phyloP scores from a whole-genome alignment of 2,113 vertebrate species.

The Climacteris rufus region DNA sequence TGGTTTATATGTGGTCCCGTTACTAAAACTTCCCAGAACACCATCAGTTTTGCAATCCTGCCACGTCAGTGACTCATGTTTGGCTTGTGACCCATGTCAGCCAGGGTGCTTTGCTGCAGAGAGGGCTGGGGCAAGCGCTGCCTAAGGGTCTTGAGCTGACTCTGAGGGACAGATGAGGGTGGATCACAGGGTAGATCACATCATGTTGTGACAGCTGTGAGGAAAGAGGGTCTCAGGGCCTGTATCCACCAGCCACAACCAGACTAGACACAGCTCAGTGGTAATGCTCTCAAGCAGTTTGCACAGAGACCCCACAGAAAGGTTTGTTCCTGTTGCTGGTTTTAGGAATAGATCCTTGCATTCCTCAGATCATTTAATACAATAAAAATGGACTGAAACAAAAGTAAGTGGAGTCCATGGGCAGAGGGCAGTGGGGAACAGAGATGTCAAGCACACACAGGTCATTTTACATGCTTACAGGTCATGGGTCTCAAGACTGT shows the following conservation, averaged over 20 bases:
- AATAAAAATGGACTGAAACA: background rate
- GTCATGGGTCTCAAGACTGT: background rate
- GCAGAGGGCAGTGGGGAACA: background rate
- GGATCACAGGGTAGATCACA: background rate
- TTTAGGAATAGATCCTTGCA: background rate
- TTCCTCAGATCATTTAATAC: background rate
- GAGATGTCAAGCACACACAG: background rate
- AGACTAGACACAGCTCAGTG: background rate
- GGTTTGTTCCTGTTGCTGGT: background rate
- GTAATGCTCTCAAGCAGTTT: background rate
- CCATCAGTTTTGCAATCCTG: background rate
- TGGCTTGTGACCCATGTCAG: background rate
- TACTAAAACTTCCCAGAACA: background rate
- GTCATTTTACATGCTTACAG: background rate
- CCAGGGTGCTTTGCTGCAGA: background rate
- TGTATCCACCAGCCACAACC: background rate
- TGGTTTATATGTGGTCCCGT: background rate
- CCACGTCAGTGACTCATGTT: background rate
- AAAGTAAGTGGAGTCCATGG: background rate
- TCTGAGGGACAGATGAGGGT: background rate
- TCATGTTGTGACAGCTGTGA: background rate
- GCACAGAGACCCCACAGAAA: background rate
- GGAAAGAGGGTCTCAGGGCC: background rate
- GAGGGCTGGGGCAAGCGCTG: rapidly evolving
- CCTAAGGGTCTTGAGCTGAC: background rate